These are phyloP conservation scores for Lophotis ruficrista DNA, from an alignment of 2,113 vertebrate species.

Conservation along the genomic window DNA sequence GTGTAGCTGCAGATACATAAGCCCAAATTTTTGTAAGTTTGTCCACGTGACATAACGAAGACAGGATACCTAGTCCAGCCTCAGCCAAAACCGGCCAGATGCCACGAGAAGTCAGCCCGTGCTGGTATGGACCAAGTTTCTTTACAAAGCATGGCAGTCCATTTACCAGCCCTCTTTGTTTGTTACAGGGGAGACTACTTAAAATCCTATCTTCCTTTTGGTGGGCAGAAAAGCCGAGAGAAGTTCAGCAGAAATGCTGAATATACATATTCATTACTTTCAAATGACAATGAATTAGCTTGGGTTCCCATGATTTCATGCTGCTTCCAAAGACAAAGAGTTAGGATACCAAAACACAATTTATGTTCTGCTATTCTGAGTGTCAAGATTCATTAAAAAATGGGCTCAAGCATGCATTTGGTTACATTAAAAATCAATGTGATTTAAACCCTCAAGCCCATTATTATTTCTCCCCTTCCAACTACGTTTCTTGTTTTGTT, in stretches of 20 bases:
- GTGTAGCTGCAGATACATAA: neutral
- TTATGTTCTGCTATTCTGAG: neutral
- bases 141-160: neutral
- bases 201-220: neutral
- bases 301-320: neutral
- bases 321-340: neutral
- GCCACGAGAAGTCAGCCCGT: neutral
- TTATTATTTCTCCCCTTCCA: neutral
- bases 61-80: neutral
- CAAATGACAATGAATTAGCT: neutral
- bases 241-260: neutral
- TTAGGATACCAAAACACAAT: neutral
- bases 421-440: neutral
- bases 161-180: neutral
- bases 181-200: neutral
- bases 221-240: neutral
- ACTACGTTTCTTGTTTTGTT: neutral
- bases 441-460: neutral
- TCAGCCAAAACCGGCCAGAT: neutral
- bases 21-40: neutral
- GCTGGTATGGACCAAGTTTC: neutral
- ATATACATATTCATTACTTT: neutral
- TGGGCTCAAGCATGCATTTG: neutral
- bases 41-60: neutral
- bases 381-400: neutral